Evolutionary conservation across 2,888 invertebrate genomes (phyloP).

Genomic region (Hirtodrosophila alboralis): DNA sequence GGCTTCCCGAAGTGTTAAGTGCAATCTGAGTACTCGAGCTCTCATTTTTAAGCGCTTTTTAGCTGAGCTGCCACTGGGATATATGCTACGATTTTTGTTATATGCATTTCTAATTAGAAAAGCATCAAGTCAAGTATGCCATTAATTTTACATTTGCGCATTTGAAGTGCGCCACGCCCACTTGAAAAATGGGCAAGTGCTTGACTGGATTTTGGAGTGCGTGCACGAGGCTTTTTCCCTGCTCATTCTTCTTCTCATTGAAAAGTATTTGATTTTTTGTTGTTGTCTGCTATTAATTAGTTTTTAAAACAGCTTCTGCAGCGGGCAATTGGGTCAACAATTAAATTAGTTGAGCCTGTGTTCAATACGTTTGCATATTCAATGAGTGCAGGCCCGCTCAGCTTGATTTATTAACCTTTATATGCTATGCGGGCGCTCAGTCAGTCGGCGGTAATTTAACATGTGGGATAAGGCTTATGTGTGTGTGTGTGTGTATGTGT

Average conservation of each 20-base stretch:
- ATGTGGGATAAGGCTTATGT: constrained; percentile 31
- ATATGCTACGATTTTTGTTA: constrained; percentile 64
- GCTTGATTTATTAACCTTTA: constrained; percentile 53
- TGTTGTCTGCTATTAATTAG: constrained; percentile 62
- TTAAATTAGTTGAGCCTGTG: constrained; percentile 44
- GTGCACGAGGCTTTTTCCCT: constrained; percentile 6
- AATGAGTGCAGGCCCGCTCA: constrained; percentile 25
- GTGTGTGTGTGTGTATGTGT: constrained; percentile 1
- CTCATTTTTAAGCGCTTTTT: constrained; percentile 53
- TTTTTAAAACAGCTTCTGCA: constrained; percentile 43
- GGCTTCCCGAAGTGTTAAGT: constrained; percentile 57
- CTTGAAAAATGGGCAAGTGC: constrained; percentile 46
- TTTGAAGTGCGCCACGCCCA: constrained; percentile 57
- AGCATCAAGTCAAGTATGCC: constrained; percentile 72
- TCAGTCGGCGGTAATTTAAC: constrained; percentile 27
- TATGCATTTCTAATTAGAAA: constrained; percentile 72
- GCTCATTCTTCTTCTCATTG: constrained; percentile 8
- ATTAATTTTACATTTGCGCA: constrained; percentile 75
- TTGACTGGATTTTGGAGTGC: constrained; percentile 28
- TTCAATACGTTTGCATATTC: constrained; percentile 45
- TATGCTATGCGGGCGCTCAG: not conserved
- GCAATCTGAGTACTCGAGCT: constrained; percentile 51
- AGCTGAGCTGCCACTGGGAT: constrained; percentile 32
- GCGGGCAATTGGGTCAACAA: constrained; percentile 59
- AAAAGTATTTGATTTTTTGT: constrained; percentile 19